Evolutionary conservation across 2,797 vertebrate genomes (phyloP), one percentile per base, ranked within the genome.

Genomic region (Basileuterus tristriatus): DNA sequence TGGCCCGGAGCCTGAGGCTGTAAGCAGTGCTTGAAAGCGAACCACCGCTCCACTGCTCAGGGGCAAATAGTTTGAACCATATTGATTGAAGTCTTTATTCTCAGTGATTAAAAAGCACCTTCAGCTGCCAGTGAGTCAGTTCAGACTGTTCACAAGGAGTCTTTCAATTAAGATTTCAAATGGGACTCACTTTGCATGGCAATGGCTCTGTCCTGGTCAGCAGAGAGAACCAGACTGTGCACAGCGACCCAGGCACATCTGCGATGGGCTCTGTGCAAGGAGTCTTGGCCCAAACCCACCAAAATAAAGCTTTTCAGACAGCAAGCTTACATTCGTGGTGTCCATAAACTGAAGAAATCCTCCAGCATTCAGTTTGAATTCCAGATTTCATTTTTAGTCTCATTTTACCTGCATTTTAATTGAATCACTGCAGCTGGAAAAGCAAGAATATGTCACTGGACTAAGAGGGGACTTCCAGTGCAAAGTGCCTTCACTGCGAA

Each of bases 1-100:
- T 97, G 95, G 91, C 96, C 94, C 95, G 67, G 89, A 93, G 94
- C 58, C 94, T 82, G 78, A 91, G 95, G 96, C 86, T 94, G 93
- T 85, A 49, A 71, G 67, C 8, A 21, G 56, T 3, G 15, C 87
- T 77, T 77, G 49, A 49, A 92, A 94, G 41, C 86, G 85, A 94
- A 82, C 58, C 72, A 64, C 63, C 0, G 3, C 63, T 92, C 65
- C 41, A 16, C 34, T 56, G 47, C 36, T 87, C 68, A 62, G 90
- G 89, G 82, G 94, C 60, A 91, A 93, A 96, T 84, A 89, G 74
- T 83, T 39, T 94, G 94, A 96, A 80, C 67, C 76, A 9, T 87
- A 90, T 93, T 96, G 96, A 96, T 93, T 93, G 93, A 96, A 88
- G 87, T 67, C 69, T 95, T 96, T 75, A 83, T 74, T 96, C 75